Percentiles rank a stretch among this genome's conserved stretches.
Conservation (phyloP, 1,140 invertebrate species). For the Samia ricini region DNA sequence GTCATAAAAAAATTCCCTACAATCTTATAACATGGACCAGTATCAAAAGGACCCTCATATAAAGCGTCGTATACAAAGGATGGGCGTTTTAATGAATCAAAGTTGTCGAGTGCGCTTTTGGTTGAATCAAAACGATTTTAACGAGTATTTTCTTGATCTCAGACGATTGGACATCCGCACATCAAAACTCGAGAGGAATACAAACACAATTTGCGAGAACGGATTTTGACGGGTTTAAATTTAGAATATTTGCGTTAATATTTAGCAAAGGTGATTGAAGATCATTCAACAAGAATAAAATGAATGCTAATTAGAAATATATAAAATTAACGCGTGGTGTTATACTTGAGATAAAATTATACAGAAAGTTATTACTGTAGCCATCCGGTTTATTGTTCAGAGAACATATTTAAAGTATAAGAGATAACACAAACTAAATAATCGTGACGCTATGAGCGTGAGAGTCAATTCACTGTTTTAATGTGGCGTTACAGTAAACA, state of each 20-base stretch:
- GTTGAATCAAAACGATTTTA: slow-evolving; percentile 8
- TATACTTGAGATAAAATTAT: too few relatives aligned
- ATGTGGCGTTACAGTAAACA: too few relatives aligned
- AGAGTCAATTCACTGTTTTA: too few relatives aligned
- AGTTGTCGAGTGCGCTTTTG: slow-evolving; percentile 15
- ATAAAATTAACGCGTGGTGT: too few relatives aligned
- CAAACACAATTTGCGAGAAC: background rate
- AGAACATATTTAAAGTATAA: too few relatives aligned
- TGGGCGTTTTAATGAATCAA: slow-evolving; percentile 53
- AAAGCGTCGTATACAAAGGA: slow-evolving; percentile 36
- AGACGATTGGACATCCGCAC: background rate
- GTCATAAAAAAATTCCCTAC: too few relatives aligned
- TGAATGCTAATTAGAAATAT: background rate
- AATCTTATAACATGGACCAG: slow-evolving; percentile 20
- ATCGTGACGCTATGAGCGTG: too few relatives aligned
- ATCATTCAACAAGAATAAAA: background rate
- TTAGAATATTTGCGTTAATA: background rate
- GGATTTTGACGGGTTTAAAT: background rate
- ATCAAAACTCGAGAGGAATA: background rate
- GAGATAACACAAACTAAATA: too few relatives aligned
- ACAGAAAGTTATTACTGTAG: too few relatives aligned
- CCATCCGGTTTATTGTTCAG: too few relatives aligned
- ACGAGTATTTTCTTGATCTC: slow-evolving; percentile 5
- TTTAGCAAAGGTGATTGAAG: background rate
- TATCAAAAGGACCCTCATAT: slow-evolving; percentile 33